Conservation (phyloP, 2,797 vertebrate genomes). For the Clarias platycephalus region DNA sequence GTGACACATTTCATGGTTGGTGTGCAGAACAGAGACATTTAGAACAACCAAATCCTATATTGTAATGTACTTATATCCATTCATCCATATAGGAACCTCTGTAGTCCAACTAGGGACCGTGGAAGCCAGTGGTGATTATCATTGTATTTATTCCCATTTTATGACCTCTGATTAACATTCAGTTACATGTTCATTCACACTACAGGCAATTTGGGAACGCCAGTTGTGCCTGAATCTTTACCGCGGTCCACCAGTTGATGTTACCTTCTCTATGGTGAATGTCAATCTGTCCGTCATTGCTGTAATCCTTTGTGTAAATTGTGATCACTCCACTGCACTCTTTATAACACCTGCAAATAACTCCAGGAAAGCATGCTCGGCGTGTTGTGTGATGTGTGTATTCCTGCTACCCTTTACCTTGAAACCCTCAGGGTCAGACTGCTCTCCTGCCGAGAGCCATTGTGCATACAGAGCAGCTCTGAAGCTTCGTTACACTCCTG, state of each 20-base stretch:
- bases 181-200: no score
- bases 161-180: no score
- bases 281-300: not conserved
- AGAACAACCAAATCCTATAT: no score
- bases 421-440: conserved; percentile 45
- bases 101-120: no score
- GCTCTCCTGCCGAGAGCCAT: conserved; percentile 28
- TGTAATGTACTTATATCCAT: no score
- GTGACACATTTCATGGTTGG: no score
- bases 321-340: not conserved
- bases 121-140: no score
- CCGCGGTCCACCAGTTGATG: not conserved
- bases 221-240: not conserved
- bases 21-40: no score
- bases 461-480: conserved; percentile 45
- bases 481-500: not conserved
- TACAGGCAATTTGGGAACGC: no score
- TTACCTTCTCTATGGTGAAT: not conserved
- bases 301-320: not conserved
- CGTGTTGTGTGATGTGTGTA: conserved; percentile 21
- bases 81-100: no score
- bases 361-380: not conserved
- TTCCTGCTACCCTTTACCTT: conserved; percentile 29
- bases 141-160: no score
- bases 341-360: not conserved